Evolutionary conservation across 1,140 invertebrate species (phyloP), one percentile per base, ranked within the genome.

Genomic region (Drosophila biarmipes): DNA sequence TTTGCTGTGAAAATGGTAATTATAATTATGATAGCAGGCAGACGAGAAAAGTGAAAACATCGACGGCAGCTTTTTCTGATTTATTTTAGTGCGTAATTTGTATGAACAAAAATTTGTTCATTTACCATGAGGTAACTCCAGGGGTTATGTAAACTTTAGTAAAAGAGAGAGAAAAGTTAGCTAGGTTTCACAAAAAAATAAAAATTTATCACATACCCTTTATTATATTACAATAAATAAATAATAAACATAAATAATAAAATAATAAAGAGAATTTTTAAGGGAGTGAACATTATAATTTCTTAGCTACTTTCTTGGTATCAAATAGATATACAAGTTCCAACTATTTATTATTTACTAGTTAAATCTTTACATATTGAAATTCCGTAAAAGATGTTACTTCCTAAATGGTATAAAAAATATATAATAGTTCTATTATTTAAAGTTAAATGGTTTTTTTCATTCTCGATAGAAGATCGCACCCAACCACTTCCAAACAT

Each of bases 1-100:
- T 52, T 74, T 46, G 57, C 72, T 74, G 46, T 74, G 72, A 74
- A 74, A 74, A 74, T 74, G 59, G 61, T 74, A 74, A 74, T 74
- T 74, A 66, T 66, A 64, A 74, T 74, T 74, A 66, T 64, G 57
- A 57, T 51, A 29, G 43, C 43, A 46, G 42, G 40, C 63, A 55
- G 49, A 35, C 45, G 40, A 59, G 38, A 48, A 74, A 74, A 74
- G 72, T 74, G 72, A 74, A 74, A 74, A 74, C 71, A 57, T 17
- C n/a, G 34, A 53, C 11, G n/a, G 35, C n/a, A 14, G 11, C 1
- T 72, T 43, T 49, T 38, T 38, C 15, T 45, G 5, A 37, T 46
- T 66, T 63, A 17, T 42, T 62, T 63, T 64, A 38, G 51, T 74
- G 72, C 71, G 71, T 74, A 74, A 74, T 74, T 74, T 21, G 69